Evolutionary conservation across 2,113 vertebrate genomes (phyloP), one percentile per base, ranked within the genome.

Genomic region (Salminus brasiliensis): DNA sequence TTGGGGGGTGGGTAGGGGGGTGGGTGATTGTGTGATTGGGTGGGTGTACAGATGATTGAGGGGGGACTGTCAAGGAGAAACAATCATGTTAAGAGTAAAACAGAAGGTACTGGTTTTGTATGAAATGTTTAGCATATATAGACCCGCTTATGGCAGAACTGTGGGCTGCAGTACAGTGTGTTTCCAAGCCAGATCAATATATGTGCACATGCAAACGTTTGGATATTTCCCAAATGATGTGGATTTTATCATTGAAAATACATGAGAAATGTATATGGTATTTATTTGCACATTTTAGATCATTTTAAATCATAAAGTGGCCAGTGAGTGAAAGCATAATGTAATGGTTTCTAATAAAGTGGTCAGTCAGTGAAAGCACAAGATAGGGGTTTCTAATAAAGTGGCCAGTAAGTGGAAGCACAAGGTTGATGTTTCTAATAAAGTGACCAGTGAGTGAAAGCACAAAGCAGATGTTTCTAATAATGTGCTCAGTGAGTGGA

Each of bases 31-130:
- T 41, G 5, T n/a, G n/a, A n/a, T n/a, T n/a, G n/a, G 52, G 10
- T 7, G 52, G 9, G 34, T 49, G 23, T n/a, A 57, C 27, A 23
- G 25, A 43, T 63, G 59, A 75, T 59, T 47, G 18, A 36, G 39
- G 2, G 16, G 27, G 55, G 36, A 39, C 7, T 6, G 29, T 6
- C 16, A 16, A 53, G 8, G 27, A 13, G 18, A 30, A 5, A 32
- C 10, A 62, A 62, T 6, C 4, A n/a, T 74, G 16, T 73, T n/a
- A 47, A 47, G 43, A 41, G 43, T 72, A 73, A 62, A 25, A 62
- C 12, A 29, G 16, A 60, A 30, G 25, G 5, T 30, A 9, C 1
- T 29, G 9, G 29, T 13, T 29, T 45, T 49, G 5, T 5, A 4
- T 3, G 18, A 43, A 15, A 49, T 21, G 21, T 5, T 49, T 18